Evolutionary conservation across 2,797 vertebrate species (phyloP).

Genomic region (Acropternis orthonyx): DNA sequence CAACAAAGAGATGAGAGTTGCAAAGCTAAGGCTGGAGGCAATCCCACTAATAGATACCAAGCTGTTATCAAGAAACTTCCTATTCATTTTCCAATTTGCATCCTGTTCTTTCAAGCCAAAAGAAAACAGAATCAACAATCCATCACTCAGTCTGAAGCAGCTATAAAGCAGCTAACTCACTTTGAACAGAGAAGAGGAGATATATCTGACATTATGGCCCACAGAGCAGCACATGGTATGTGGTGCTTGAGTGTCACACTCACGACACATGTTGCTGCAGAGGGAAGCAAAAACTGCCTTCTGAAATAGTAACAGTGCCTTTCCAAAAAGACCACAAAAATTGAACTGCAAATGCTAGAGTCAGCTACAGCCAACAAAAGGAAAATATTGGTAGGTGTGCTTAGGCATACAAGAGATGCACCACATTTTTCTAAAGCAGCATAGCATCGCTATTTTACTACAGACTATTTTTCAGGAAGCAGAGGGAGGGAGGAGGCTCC

Average conservation of each 20-base stretch:
- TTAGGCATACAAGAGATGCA: not conserved
- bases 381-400: rapidly evolving
- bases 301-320: not conserved
- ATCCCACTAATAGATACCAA: not conserved
- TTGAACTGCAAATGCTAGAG: not conserved
- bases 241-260: not conserved
- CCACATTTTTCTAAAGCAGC: not conserved
- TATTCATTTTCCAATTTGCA: not conserved
- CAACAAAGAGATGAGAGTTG: not conserved
- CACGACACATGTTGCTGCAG: not conserved
- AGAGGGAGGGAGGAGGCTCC: rapidly evolving
- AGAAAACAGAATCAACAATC: not conserved
- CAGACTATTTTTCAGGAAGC: not conserved
- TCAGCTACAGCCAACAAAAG: not conserved
- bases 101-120: not conserved
- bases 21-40: not conserved
- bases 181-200: not conserved
- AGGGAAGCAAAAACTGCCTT: not conserved
- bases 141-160: not conserved
- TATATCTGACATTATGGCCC: not conserved
- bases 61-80: not conserved
- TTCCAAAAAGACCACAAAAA: not conserved
- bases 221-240: not conserved
- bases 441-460: not conserved
- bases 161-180: not conserved